phyloP scores from a whole-genome alignment of 2,888 invertebrate genomes.

The Rhagonycha lutea region DNA sequence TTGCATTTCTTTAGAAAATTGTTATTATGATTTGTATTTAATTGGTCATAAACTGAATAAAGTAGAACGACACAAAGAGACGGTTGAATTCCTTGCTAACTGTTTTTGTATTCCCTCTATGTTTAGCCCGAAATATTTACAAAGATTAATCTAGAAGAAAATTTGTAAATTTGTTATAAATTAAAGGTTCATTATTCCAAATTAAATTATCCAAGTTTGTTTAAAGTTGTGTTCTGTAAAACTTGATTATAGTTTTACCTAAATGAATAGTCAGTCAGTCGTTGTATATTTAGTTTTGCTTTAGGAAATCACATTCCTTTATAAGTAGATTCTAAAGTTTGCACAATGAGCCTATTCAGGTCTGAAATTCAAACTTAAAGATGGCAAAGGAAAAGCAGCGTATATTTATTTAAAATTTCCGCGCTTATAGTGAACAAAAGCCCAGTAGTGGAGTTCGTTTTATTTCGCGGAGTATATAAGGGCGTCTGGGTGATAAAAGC shows the following conservation, averaged over 20 bases:
- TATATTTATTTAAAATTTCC: constrained; percentile 10
- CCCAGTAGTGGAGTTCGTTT: background rate
- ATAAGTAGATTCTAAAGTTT: background rate
- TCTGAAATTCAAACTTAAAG: constrained; percentile 8
- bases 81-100: background rate
- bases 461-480: background rate
- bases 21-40: background rate
- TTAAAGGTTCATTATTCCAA: background rate
- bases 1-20: background rate
- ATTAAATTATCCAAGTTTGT: background rate
- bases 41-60: background rate
- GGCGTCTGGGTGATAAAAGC: constrained; percentile 1
- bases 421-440: background rate
- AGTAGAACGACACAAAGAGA: background rate
- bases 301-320: background rate
- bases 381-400: constrained; percentile 1
- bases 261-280: background rate
- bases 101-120: background rate
- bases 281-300: background rate
- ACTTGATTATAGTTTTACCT: background rate
- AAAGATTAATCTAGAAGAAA: background rate
- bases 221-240: background rate
- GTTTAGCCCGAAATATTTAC: background rate
- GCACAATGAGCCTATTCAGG: constrained; percentile 4
- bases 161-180: background rate